Evolutionary conservation across 2,113 vertebrate genomes (phyloP).

Genomic region (Syrrhaptes paradoxus): DNA sequence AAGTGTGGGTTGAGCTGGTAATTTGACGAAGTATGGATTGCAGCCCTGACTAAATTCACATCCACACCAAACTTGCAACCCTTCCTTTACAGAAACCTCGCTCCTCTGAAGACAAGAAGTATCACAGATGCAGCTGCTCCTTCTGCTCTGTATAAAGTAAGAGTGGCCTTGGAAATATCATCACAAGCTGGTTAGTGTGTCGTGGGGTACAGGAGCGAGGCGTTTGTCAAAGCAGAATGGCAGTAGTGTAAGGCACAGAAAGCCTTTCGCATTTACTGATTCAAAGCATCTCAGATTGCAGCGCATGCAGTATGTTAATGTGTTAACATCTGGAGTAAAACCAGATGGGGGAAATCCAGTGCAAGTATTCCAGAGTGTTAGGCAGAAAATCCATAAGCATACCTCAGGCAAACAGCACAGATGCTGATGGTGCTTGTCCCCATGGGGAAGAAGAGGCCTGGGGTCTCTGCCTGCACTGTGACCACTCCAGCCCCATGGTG

Average conservation of each 20-base stretch:
- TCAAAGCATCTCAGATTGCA: neutral
- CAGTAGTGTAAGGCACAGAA: neutral
- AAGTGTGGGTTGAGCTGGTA: neutral
- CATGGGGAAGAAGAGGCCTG: neutral
- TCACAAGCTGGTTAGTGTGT: neutral
- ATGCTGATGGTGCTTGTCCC: neutral
- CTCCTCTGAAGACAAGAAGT: neutral
- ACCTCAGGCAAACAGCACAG: neutral
- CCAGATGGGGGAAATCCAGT: neutral
- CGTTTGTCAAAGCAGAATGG: neutral
- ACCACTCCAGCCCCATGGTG: neutral
- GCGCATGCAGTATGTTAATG: neutral
- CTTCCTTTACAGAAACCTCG: neutral
- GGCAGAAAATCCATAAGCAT: rapidly evolving
- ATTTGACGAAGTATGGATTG: neutral
- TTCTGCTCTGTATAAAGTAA: neutral
- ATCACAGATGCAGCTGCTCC: neutral
- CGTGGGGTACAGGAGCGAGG: neutral
- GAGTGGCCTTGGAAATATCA: neutral
- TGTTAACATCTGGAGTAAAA: neutral
- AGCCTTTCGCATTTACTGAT: slow-evolving; percentile 26
- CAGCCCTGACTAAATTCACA: neutral
- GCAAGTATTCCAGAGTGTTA: neutral
- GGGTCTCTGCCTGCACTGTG: neutral
- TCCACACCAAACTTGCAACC: neutral